A percentile compares a stretch with the other conserved stretches of the same genome.
Evolutionary conservation across 92 coral and sea anemone genomes (phyloP).

Genomic region (Phenganax stokvisi): DNA sequence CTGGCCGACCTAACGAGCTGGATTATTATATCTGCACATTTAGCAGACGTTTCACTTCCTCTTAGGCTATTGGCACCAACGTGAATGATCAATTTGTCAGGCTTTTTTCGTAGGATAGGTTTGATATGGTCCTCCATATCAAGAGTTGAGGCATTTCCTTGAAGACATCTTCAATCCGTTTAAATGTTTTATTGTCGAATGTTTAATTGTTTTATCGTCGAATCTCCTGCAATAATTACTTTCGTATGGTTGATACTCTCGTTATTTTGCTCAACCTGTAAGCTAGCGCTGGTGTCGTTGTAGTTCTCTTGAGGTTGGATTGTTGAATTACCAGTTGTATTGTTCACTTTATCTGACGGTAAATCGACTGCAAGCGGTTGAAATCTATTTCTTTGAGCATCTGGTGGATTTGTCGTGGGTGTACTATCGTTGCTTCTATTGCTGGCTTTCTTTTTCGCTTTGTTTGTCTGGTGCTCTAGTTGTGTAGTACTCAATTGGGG

Average conservation of each 20-base stretch:
- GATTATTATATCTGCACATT: background rate
- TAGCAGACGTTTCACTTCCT: background rate
- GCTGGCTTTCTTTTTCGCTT: background rate
- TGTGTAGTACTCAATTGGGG: background rate
- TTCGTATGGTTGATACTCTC: too few species aligned
- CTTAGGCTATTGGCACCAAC: slow-evolving; percentile 4
- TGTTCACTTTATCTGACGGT: background rate
- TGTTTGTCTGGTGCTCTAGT: background rate
- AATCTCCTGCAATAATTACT: slow-evolving; percentile 11
- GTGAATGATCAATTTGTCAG: slow-evolving; percentile 9
- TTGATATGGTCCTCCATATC: slow-evolving; percentile 21
- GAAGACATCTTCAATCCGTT: background rate
- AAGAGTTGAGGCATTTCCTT: background rate
- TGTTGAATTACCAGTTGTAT: background rate
- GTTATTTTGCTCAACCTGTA: too few species aligned
- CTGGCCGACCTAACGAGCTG: background rate
- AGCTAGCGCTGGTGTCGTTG: background rate
- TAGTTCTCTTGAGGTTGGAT: background rate
- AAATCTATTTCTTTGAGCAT: background rate
- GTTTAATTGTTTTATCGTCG: background rate
- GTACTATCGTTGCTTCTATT: background rate
- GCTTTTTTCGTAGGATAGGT: background rate
- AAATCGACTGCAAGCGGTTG: background rate
- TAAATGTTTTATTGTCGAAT: too few species aligned
- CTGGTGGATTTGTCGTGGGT: too few species aligned